Evolutionary conservation across 2,888 invertebrate species (phyloP), one percentile per base, ranked within the genome.

Genomic region (Leptopilina syphax): DNA sequence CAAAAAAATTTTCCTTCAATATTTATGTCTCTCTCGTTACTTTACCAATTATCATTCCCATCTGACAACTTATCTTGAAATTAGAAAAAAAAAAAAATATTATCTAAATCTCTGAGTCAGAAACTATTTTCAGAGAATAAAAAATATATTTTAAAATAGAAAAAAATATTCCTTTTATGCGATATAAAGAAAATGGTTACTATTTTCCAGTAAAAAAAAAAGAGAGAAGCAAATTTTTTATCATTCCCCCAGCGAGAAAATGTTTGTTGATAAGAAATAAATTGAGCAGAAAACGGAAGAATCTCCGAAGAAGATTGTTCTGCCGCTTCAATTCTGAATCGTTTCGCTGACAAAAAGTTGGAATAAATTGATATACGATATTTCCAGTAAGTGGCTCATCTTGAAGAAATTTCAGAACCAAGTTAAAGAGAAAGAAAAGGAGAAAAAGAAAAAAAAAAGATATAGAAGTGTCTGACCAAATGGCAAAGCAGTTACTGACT

Each of bases 281-380:
- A 73, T 73, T 73, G 57, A 57, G 54, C 54, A 34, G 34, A 57
- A n/a, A n/a, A 34, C 27, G 24, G 57, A 57, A 54, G n/a, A 73
- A 73, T 73, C 54, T 57, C n/a, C 0, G 24, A 50, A 24, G 50
- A 9, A 73, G n/a, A 73, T 73, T 73, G 34, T 73, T 50, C 70
- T 70, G 50, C 2, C 13, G 8, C 34, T 57, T 73, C 54, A 73
- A 73, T n/a, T 34, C 34, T n/a, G 54, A 54, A 9, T 57, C 13
- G 7, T 68, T 73, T 57, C 34, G 57, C 34, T 57, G 34, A 41
- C 57, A 73, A 73, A 73, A 73, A 73, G n/a, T 54, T 57, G 34
- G 73, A 73, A 57, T 73, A 73, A 73, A 73, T 73, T 73, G 34
- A 57, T 57, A 34, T 18, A 57, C 8, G 54, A 73, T 73, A 73